Evolutionary conservation across 2,888 invertebrate genomes (phyloP).

Genomic region (Oxyteleia sp.): DNA sequence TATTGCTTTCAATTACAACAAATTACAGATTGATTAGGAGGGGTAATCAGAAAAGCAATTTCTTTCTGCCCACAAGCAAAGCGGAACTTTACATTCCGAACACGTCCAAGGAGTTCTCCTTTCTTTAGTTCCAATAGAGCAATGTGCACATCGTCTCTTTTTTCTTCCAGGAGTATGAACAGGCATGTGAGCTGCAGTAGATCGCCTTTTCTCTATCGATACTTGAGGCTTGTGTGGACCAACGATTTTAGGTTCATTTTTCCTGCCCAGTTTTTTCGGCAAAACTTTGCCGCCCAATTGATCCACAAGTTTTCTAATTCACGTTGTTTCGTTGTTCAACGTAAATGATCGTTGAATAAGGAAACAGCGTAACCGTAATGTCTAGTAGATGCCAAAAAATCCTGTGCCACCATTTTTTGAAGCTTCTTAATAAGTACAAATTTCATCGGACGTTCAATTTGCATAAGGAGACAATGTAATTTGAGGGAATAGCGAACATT

Average conservation of each 20-base stretch:
- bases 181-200: constrained; percentile 32
- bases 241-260: constrained; percentile 25
- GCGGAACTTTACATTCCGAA: constrained; percentile 11
- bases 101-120: constrained; percentile 31
- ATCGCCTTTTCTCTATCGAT: constrained; percentile 32
- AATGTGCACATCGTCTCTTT: constrained; percentile 34
- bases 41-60: constrained; percentile 27
- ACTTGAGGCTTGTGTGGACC: constrained; percentile 31
- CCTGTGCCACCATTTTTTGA: constrained; percentile 59
- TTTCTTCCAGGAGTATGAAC: constrained; percentile 14
- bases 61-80: constrained; percentile 25
- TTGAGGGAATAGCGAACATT: no score
- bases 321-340: constrained; percentile 20
- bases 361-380: constrained; percentile 25
- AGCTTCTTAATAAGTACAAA: no score
- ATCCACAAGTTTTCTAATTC: constrained; percentile 35
- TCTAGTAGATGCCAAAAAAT: constrained; percentile 64
- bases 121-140: constrained; percentile 20
- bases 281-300: constrained; percentile 34
- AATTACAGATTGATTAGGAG: not conserved
- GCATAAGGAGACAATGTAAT: no score
- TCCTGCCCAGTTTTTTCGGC: constrained; percentile 38
- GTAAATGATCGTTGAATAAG: constrained; percentile 56
- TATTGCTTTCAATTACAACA: not conserved
- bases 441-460: no score